Evolutionary conservation across 2,888 invertebrate species (phyloP).

Genomic region (Physocephala rufipes): DNA sequence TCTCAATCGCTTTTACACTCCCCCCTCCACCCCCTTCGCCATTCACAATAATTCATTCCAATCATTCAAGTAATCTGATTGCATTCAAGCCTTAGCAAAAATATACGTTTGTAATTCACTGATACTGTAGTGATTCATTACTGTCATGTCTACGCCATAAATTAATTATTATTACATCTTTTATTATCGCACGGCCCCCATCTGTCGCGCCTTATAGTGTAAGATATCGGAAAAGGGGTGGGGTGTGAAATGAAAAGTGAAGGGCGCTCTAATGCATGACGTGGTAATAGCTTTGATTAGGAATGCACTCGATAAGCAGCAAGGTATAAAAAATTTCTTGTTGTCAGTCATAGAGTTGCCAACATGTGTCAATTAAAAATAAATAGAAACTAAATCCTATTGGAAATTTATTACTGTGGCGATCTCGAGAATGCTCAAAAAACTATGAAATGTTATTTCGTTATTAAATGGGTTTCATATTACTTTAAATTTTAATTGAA

Average conservation of each 20-base stretch:
- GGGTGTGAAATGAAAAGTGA: background rate
- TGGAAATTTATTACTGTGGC: too few species aligned
- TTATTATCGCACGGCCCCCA: constrained; percentile 1
- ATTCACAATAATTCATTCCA: too few species aligned
- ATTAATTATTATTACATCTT: background rate
- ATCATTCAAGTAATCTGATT: too few species aligned
- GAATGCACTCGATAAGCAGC: background rate
- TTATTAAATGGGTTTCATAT: too few species aligned
- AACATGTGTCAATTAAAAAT: background rate
- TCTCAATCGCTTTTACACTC: too few species aligned
- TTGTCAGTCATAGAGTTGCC: background rate
- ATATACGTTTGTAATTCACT: background rate
- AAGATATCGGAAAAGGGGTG: background rate
- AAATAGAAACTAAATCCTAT: too few species aligned
- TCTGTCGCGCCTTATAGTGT: too few species aligned
- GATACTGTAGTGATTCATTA: background rate
- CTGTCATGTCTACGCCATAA: background rate
- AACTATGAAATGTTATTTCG: too few species aligned
- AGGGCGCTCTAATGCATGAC: background rate
- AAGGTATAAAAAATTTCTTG: background rate
- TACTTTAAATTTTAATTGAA: too few species aligned
- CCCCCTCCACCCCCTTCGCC: too few species aligned
- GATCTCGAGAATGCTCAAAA: too few species aligned
- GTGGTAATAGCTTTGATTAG: background rate
- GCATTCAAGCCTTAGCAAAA: background rate